Evolutionary conservation across 2,113 vertebrate species (phyloP).

Genomic region (Paedocypris sp.): DNA sequence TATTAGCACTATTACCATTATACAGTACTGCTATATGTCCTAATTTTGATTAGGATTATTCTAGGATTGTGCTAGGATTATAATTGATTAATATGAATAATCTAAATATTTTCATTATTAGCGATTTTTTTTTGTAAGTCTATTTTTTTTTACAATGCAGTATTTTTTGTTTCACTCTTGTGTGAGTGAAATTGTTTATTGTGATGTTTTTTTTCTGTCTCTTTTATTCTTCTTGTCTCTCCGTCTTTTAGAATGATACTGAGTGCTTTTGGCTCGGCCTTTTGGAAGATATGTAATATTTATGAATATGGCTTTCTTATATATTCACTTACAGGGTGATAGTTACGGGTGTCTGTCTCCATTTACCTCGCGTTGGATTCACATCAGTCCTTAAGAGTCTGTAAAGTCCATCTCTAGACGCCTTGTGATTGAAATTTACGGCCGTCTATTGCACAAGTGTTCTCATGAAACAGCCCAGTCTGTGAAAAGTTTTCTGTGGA

Average conservation of each 20-base stretch:
- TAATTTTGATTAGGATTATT: too few relatives aligned
- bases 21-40: too few relatives aligned
- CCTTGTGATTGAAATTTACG: slow-evolving; percentile 10
- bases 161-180: too few relatives aligned
- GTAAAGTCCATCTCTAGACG: slow-evolving; percentile 6
- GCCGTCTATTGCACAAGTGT: neutral
- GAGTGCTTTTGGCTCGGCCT: slow-evolving; percentile 6
- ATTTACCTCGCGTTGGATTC: slow-evolving; percentile 9
- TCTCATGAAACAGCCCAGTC: slow-evolving; percentile 20
- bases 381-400: slow-evolving; percentile 9
- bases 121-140: too few relatives aligned
- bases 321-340: slow-evolving; percentile 1
- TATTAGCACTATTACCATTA: too few relatives aligned
- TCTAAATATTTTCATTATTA: too few relatives aligned
- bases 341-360: slow-evolving; percentile 14
- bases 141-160: too few relatives aligned
- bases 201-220: neutral
- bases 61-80: too few relatives aligned
- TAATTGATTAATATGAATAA: too few relatives aligned
- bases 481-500: slow-evolving; percentile 26
- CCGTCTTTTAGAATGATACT: neutral
- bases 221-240: neutral
- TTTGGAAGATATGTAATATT: slow-evolving; percentile 19
- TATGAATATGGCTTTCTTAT: slow-evolving; percentile 16
- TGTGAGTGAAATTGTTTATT: too few relatives aligned